A percentile compares a stretch with the other conserved stretches of the same genome.
Conservation (phyloP, 1,140 invertebrate genomes). For the Melipona quadrifasciata region DNA sequence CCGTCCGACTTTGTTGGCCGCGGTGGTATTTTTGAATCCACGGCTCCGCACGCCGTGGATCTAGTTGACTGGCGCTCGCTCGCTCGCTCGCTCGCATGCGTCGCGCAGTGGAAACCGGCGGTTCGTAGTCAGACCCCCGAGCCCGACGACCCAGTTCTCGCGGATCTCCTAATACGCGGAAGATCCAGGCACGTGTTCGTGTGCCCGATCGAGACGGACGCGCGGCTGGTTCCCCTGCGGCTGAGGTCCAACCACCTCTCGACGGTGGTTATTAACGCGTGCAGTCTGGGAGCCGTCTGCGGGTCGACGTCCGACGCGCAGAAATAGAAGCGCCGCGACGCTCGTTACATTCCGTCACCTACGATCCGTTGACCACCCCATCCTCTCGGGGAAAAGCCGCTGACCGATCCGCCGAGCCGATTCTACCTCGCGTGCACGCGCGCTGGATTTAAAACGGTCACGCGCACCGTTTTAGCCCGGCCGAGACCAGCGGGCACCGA, state of each 20-base stretch:
- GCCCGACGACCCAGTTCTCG: constrained; percentile 36
- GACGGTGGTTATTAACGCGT: constrained; percentile 65
- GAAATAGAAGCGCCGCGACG: constrained; percentile 79
- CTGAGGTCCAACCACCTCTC: constrained; percentile 6
- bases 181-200: constrained; percentile 38
- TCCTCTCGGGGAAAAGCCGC: constrained; percentile 50
- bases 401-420: constrained; percentile 52
- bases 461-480: constrained; percentile 59
- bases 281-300: constrained; percentile 80
- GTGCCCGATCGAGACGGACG: constrained; percentile 7
- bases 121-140: not conserved
- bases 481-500: constrained; percentile 21
- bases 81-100: not conserved
- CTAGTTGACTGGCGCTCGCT: not conserved
- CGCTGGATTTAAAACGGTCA: constrained; percentile 33
- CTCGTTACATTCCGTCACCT: constrained; percentile 78
- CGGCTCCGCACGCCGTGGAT: not conserved
- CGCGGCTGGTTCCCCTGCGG: constrained; percentile 3
- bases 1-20: not conserved
- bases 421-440: not conserved
- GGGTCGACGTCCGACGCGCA: constrained; percentile 80
- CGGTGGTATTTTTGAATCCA: not conserved
- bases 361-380: constrained; percentile 52
- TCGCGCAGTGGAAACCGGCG: not conserved
- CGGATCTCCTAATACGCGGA: constrained; percentile 3